Evolutionary conservation across 92 coral and sea anemone species (phyloP).

Genomic region (Bergia puertoricense): DNA sequence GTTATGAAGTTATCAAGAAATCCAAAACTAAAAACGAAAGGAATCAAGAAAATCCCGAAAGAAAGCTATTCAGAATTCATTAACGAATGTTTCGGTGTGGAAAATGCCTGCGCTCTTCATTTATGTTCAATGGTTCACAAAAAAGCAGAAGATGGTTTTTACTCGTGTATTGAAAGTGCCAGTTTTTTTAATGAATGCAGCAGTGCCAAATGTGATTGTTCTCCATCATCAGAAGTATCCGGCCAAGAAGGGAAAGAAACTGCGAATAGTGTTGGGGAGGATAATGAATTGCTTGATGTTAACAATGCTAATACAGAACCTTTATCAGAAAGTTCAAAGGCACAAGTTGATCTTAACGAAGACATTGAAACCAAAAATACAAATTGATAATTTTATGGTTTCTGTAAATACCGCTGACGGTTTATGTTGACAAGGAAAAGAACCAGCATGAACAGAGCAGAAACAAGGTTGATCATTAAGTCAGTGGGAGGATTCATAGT

Average conservation of each 20-base stretch:
- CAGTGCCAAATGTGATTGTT: not conserved
- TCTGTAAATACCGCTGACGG: too few species aligned
- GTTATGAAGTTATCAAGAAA: constrained; percentile 84
- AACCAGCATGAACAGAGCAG: too few species aligned
- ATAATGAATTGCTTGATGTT: not conserved
- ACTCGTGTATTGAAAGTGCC: constrained; percentile 67
- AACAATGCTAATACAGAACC: not conserved
- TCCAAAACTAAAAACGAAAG: constrained; percentile 64
- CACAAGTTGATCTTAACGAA: not conserved
- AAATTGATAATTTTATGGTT: too few species aligned
- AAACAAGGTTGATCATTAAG: too few species aligned
- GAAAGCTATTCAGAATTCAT: constrained; percentile 69
- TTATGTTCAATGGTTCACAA: constrained; percentile 85
- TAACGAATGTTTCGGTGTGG: constrained; percentile 73
- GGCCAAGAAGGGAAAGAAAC: not conserved
- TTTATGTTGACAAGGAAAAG: too few species aligned
- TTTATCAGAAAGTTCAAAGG: not conserved
- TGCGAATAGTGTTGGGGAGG: not conserved
- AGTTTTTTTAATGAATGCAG: constrained; percentile 27
- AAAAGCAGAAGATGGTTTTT: constrained; percentile 88
- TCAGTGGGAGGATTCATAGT: too few species aligned
- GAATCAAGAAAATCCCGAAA: constrained; percentile 72
- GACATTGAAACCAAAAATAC: too few species aligned
- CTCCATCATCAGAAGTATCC: not conserved
- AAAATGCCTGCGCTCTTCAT: constrained; percentile 61